phyloP scores from a whole-genome alignment of 2,113 vertebrate genomes.

The Pollimyrus isidori region DNA sequence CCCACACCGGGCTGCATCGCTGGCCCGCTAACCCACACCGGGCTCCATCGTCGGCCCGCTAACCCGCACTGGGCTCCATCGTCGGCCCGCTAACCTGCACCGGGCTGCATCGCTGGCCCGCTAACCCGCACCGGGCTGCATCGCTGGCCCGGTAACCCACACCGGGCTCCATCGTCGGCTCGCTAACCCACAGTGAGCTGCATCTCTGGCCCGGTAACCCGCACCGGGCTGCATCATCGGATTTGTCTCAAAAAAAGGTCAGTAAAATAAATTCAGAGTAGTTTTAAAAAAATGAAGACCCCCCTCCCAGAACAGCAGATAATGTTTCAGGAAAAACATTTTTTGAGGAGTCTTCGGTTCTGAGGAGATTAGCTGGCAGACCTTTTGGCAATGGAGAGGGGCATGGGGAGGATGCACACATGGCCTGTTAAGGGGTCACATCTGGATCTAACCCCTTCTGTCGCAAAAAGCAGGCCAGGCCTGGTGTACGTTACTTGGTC shows the following conservation, averaged over 20 bases:
- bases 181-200: too few relatives aligned
- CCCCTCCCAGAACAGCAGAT: neutral
- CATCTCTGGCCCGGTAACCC: neutral
- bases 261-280: neutral
- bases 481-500: conserved; percentile 39
- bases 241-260: neutral
- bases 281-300: conserved; percentile 18
- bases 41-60: too few relatives aligned
- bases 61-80: too few relatives aligned
- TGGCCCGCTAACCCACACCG: too few relatives aligned
- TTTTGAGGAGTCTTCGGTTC: neutral
- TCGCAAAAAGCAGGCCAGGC: conserved; percentile 16
- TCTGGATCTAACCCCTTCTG: conserved; percentile 38
- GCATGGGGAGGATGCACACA: neutral
- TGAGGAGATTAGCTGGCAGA: neutral
- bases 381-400: neutral
- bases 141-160: neutral
- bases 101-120: too few relatives aligned
- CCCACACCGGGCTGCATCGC: too few relatives aligned
- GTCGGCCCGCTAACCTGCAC: too few relatives aligned
- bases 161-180: neutral
- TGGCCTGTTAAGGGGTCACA: conserved; percentile 33
- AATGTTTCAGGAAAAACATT: neutral
- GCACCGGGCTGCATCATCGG: neutral
- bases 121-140: too few relatives aligned